Evolutionary conservation across 2,113 vertebrate species (phyloP).

Genomic region (Lagopus leucura): DNA sequence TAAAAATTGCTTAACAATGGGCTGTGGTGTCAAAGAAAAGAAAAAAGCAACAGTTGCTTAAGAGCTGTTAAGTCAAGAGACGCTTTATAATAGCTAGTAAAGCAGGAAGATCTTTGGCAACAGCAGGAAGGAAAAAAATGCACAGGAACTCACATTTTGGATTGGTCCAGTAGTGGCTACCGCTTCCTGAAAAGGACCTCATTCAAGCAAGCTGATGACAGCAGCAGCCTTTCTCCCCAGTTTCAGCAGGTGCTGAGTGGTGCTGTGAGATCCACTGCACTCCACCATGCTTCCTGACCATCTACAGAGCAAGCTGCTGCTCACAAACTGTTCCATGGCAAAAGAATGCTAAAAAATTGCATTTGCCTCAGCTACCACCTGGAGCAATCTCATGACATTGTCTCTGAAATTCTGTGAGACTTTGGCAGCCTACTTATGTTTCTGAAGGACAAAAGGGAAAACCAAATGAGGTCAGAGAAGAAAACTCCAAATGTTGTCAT

Average conservation of each 20-base stretch:
- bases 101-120: background rate
- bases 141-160: background rate
- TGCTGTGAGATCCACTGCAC: background rate
- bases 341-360: background rate
- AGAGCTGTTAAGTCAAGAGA: conserved; percentile 21
- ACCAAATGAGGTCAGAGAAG: background rate
- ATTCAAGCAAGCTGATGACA: background rate
- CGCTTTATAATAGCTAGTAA: background rate
- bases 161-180: background rate
- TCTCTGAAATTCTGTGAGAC: background rate
- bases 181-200: background rate
- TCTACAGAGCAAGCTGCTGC: background rate
- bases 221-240: background rate
- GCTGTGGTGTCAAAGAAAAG: conserved; percentile 31
- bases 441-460: background rate
- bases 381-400: background rate
- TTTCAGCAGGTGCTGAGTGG: background rate
- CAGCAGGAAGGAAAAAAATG: background rate
- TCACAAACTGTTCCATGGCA: accelerated
- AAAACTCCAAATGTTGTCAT: background rate
- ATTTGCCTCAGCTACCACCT: background rate
- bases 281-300: accelerated
- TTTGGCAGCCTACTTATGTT: background rate
- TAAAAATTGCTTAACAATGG: conserved; percentile 53
- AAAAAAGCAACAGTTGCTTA: conserved; percentile 34